phyloP scores from a whole-genome alignment of 92 coral and sea anemone genomes.

The Heliopora coerulea region DNA sequence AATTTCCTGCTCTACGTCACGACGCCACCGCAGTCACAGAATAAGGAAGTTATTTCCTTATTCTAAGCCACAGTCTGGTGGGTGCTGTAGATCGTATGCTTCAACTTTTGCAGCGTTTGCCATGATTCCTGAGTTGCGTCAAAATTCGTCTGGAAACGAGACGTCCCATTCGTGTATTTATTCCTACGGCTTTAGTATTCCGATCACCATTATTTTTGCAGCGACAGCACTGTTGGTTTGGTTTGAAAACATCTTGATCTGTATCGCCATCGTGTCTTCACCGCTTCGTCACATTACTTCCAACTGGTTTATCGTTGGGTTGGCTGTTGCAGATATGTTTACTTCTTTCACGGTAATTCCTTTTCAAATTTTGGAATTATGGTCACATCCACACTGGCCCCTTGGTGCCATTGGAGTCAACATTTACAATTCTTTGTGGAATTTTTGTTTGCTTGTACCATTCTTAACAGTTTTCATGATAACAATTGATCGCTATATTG shows the following conservation, averaged over 20 bases:
- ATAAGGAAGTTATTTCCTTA: no score
- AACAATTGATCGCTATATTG: constrained; percentile 59
- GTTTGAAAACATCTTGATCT: constrained; percentile 28
- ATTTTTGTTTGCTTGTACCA: constrained; percentile 41
- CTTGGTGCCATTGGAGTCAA: constrained; percentile 50
- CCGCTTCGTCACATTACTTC: constrained; percentile 20
- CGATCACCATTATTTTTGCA: constrained; percentile 17
- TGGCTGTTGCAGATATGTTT: constrained; percentile 52
- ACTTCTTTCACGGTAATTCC: constrained; percentile 48
- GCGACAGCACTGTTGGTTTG: constrained; percentile 15
- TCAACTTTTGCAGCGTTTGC: no score
- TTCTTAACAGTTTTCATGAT: constrained; percentile 46
- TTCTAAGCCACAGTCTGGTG: no score
- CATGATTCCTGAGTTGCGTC: no score
- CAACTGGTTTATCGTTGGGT: constrained; percentile 36
- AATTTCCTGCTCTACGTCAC: no score
- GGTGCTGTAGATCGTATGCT: no score
- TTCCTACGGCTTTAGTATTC: constrained; percentile 18
- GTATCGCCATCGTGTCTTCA: constrained; percentile 16
- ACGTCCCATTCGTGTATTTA: no score
- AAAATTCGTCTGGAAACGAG: no score
- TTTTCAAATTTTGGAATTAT: constrained; percentile 40
- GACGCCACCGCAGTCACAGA: no score
- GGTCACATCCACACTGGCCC: constrained; percentile 57
- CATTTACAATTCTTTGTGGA: constrained; percentile 44